Evolutionary conservation across 2,888 invertebrate species (phyloP), one percentile per base, ranked within the genome.

Genomic region (Halictus ligatus): DNA sequence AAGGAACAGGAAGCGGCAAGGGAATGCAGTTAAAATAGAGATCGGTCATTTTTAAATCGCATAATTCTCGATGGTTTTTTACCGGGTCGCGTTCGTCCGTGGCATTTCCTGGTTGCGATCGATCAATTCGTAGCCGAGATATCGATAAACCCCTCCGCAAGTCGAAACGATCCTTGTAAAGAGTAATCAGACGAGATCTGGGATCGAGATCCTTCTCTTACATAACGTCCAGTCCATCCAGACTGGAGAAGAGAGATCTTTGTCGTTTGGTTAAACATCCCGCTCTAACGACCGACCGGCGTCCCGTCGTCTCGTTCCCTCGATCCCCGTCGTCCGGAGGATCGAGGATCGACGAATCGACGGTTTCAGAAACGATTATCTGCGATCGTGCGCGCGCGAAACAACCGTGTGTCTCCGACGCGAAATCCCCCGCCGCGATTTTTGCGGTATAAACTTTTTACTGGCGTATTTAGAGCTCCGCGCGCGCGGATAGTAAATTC

Each of bases 181-280:
- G 91, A 91, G 91, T 91, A 91, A 93, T 93, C 93, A 90, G 90
- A 91, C 91, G 89, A 90, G 92, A 93, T 93, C 93, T 90, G 83
- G 89, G 90, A 93, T 92, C 91, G 90, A 86, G 91, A 92, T 92
- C 89, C 88, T 54, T 83, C 86, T 88, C 91, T 92, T 92, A 92
- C 93, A 92, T 92, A 93, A 93, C 91, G 88, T 86, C 89, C 85
- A 84, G 78, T 75, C 79, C 80, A 75, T 80, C 81, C 81, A 80
- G 75, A 71, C 54, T 54, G 78, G 69, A 60, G 80, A 79, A 72
- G 79, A 87, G 80, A 86, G 85, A 88, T 85, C 88, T 83, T 84
- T 87, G 87, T 86, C 89, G 89, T 89, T 89, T 90, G 88, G 89
- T 89, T 89, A 90, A 91, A 91, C 91, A 90, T 90, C 90, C 88